Conservation (phyloP, 2,888 invertebrate species). For the Lasiommata megera region DNA sequence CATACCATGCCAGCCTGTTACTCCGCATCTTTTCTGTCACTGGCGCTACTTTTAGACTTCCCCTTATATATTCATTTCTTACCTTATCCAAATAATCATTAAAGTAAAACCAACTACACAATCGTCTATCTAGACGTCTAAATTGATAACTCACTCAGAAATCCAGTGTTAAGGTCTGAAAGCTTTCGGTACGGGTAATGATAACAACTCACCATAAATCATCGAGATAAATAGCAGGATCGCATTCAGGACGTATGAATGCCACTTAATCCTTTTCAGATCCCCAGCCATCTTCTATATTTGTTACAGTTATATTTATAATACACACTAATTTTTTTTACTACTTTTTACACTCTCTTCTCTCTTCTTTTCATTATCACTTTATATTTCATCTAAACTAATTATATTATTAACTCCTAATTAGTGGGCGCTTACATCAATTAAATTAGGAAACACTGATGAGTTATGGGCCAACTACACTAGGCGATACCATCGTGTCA, state of each 20-base stretch:
- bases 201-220: conserved; percentile 68
- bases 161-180: not conserved
- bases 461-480: conserved; percentile 41
- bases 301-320: conserved; percentile 37
- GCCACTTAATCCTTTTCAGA: conserved; percentile 62
- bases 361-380: conserved; percentile 61
- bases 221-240: conserved; percentile 64
- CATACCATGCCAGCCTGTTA: too few relatives aligned
- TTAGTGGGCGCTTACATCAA: conserved; percentile 36
- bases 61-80: too few relatives aligned
- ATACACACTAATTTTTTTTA: conserved; percentile 35
- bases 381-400: conserved; percentile 31
- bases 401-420: conserved; percentile 38
- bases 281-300: conserved; percentile 60
- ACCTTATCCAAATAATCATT: too few relatives aligned
- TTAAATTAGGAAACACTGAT: conserved; percentile 29
- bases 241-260: conserved; percentile 69
- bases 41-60: too few relatives aligned
- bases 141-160: not conserved
- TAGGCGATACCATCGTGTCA: conserved; percentile 51
- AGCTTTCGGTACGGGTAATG: conserved; percentile 6
- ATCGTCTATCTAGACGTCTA: not conserved
- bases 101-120: not conserved
- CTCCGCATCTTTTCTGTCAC: too few relatives aligned
- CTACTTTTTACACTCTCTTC: conserved; percentile 49